phyloP scores from a whole-genome alignment of 1,140 invertebrate species.

The Monochamus saltuarius region DNA sequence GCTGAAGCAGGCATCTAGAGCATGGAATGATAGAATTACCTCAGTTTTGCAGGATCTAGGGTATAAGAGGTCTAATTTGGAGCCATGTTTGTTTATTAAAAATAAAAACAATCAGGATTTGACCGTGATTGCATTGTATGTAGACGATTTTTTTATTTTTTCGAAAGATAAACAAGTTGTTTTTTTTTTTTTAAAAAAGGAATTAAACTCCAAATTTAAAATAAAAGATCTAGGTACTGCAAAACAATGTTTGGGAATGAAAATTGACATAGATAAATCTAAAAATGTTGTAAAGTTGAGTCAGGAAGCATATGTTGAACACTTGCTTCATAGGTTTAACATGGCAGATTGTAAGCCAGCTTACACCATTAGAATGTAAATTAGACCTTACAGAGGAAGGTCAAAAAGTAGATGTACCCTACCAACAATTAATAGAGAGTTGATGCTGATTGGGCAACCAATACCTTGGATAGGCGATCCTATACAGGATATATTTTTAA shows the following conservation, averaged over 20 bases:
- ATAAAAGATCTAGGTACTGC: slow-evolving; percentile 38
- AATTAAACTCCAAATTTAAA: slow-evolving; percentile 31
- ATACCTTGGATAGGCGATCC: no score
- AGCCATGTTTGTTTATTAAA: slow-evolving; percentile 46
- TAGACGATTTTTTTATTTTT: slow-evolving; percentile 45
- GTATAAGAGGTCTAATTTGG: slow-evolving; percentile 42
- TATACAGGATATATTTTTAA: slow-evolving; percentile 38
- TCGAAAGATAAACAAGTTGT: slow-evolving; percentile 22
- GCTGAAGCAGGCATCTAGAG: slow-evolving; percentile 40
- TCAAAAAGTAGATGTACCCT: slow-evolving; percentile 29
- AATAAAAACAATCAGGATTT: slow-evolving; percentile 24
- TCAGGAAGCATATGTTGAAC: slow-evolving; percentile 35
- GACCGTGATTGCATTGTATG: slow-evolving; percentile 45
- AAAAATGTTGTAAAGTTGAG: slow-evolving; percentile 17
- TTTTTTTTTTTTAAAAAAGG: slow-evolving; percentile 22
- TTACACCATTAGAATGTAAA: slow-evolving; percentile 28
- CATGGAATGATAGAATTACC: slow-evolving; percentile 41
- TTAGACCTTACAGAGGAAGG: slow-evolving; percentile 15
- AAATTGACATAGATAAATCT: slow-evolving; percentile 23
- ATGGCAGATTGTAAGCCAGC: slow-evolving; percentile 31
- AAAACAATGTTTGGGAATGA: slow-evolving; percentile 40
- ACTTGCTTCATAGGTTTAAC: slow-evolving; percentile 24
- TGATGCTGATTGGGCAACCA: no score
- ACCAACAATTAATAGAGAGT: slow-evolving; percentile 49
- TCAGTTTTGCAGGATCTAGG: slow-evolving; percentile 32